Evolutionary conservation across 53 echinoderm and acorn worm genomes (phyloP).

Genomic region (Apostichopus leukothele): DNA sequence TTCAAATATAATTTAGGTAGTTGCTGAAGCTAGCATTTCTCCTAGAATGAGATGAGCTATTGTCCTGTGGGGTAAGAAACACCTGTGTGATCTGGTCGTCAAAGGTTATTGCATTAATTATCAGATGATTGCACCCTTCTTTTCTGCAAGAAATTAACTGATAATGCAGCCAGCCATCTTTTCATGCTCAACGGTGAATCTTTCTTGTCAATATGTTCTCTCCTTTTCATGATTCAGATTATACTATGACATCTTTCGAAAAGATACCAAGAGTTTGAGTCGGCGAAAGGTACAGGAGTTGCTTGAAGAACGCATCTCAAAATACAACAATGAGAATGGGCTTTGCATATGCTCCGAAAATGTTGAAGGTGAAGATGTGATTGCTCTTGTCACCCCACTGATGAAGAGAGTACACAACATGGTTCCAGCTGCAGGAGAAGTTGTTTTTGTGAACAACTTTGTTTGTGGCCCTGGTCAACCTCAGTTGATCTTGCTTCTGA

Average conservation of each 20-base stretch:
- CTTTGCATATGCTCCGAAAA: conserved; percentile 48
- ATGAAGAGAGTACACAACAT: conserved; percentile 60
- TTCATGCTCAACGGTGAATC: too few relatives aligned
- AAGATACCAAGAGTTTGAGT: conserved; percentile 24
- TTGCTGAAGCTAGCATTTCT: too few relatives aligned
- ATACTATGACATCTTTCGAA: conserved; percentile 38
- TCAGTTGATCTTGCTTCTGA: conserved; percentile 47
- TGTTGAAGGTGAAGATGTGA: conserved; percentile 47
- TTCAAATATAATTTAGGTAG: too few relatives aligned
- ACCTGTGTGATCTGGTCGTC: too few relatives aligned
- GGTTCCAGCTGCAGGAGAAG: conserved; percentile 50
- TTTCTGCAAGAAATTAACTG: too few relatives aligned
- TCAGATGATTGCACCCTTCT: too few relatives aligned
- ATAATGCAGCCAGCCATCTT: too few relatives aligned
- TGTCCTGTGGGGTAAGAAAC: too few relatives aligned
- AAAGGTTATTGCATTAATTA: too few relatives aligned
- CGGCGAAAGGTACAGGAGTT: conserved; percentile 41
- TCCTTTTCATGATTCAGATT: conserved; percentile 19
- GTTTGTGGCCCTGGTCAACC: conserved; percentile 36
- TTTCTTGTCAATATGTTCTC: too few relatives aligned
- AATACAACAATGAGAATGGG: conserved; percentile 63
- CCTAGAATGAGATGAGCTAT: too few relatives aligned
- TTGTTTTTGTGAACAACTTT: conserved; percentile 35
- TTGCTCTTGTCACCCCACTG: conserved; percentile 63
- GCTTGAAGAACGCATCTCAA: conserved; percentile 51